A percentile compares a stretch with the other conserved stretches of the same genome.
These are phyloP conservation scores for Lepidostoma basale DNA, from an alignment of 1,140 invertebrate genomes.

Conservation along the genomic window DNA sequence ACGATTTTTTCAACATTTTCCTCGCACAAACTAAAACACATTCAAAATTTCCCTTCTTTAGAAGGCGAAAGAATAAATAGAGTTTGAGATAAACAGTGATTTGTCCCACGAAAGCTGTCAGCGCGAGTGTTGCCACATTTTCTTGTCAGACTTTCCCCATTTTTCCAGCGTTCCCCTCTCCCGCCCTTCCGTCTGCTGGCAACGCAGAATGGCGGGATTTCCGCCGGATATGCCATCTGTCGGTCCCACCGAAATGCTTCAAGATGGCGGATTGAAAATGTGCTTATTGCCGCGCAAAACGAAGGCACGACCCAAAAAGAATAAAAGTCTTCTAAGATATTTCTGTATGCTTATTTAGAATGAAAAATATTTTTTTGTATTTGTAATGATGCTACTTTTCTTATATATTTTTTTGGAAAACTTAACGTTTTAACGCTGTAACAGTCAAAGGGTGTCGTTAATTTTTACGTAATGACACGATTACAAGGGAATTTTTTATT, in stretches of 20 bases:
- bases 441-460: conserved; percentile 10
- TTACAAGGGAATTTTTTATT: conserved; percentile 4
- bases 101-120: conserved; percentile 46
- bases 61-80: conserved; percentile 31
- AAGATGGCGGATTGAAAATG: neutral
- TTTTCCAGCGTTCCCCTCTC: neutral
- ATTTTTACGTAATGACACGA: conserved; percentile 31
- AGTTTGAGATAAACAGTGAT: conserved; percentile 42
- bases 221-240: conserved; percentile 39
- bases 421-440: conserved; percentile 40
- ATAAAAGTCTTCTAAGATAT: neutral
- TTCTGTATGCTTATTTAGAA: neutral
- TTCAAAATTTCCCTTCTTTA: neutral
- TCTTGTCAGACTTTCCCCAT: conserved; percentile 29
- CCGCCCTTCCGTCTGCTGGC: conserved; percentile 23
- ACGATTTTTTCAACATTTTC: neutral
- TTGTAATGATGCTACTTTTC: neutral
- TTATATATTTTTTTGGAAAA: neutral
- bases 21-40: neutral
- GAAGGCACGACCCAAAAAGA: neutral
- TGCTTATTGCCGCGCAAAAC: neutral
- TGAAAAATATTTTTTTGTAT: neutral
- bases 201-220: conserved; percentile 37
- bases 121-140: conserved; percentile 37
- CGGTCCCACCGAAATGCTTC: conserved; percentile 27